Evolutionary conservation across 2,113 vertebrate species (phyloP).

Genomic region (Micromys minutus): DNA sequence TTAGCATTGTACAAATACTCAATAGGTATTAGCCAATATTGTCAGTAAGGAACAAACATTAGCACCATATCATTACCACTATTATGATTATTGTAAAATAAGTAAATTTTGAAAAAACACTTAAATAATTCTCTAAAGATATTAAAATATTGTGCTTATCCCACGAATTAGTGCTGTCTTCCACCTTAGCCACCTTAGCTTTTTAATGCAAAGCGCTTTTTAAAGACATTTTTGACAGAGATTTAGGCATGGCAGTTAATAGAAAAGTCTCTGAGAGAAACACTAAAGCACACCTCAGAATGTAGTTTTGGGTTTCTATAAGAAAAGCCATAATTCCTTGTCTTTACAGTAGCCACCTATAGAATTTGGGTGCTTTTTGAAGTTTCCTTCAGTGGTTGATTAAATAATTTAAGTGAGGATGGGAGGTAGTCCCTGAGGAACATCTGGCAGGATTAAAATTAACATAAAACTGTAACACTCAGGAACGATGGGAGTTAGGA

Average conservation of each 20-base stretch:
- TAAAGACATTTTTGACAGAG: neutral
- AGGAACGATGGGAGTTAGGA: neutral
- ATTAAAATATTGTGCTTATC: neutral
- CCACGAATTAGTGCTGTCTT: neutral
- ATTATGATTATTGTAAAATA: neutral
- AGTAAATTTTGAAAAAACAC: neutral
- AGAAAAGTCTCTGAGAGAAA: neutral
- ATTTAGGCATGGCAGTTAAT: neutral
- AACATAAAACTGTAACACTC: neutral
- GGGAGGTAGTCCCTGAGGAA: neutral
- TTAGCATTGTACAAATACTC: neutral
- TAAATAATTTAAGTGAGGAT: neutral
- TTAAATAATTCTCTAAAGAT: conserved; percentile 12
- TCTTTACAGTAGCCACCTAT: neutral
- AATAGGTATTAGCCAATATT: neutral
- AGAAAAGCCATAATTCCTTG: neutral
- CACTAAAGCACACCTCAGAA: neutral
- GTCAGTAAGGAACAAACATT: neutral
- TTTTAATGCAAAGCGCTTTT: neutral
- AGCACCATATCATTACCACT: neutral
- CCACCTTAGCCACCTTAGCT: neutral
- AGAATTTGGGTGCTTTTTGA: neutral
- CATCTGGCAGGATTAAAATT: neutral
- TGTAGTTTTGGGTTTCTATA: neutral
- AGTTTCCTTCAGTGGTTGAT: neutral